Evolutionary conservation across 1,140 invertebrate species (phyloP).

Genomic region (Leguminivora glycinivorella): DNA sequence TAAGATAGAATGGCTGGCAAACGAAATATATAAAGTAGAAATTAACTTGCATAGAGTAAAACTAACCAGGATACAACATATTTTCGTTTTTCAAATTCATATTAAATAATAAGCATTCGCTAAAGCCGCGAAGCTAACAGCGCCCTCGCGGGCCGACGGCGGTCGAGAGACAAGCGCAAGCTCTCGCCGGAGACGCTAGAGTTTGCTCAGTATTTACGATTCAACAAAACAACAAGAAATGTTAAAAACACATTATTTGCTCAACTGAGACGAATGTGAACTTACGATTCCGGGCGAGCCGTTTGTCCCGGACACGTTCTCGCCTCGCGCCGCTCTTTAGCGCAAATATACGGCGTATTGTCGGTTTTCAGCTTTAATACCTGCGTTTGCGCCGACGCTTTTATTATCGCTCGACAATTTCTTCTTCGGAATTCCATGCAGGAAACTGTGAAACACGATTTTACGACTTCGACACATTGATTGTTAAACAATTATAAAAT

Average conservation of each 20-base stretch:
- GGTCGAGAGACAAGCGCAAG: conserved; percentile 34
- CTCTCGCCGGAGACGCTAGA: conserved; percentile 52
- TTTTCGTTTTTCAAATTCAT: too few species aligned
- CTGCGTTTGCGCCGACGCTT: conserved; percentile 63
- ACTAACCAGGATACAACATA: too few species aligned
- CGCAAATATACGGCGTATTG: conserved; percentile 70
- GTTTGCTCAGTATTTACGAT: conserved; percentile 78
- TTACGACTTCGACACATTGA: conserved; percentile 7
- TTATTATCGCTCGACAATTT: conserved; percentile 62
- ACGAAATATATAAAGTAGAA: neutral
- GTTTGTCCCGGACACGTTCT: conserved; percentile 74
- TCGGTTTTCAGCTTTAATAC: conserved; percentile 67
- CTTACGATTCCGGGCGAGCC: conserved; percentile 65
- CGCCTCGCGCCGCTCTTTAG: conserved; percentile 60
- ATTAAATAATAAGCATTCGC: neutral
- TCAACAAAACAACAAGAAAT: conserved; percentile 79
- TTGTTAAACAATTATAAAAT: neutral
- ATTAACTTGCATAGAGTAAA: neutral
- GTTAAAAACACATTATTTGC: conserved; percentile 79
- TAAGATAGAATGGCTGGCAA: too few species aligned
- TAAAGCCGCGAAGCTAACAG: neutral
- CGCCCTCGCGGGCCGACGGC: conserved; percentile 5
- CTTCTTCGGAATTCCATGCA: conserved; percentile 33
- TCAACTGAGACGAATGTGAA: conserved; percentile 74
- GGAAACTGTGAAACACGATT: conserved; percentile 14